These are phyloP conservation scores for Crambe crambe DNA, from an alignment of 37 sponge, comb jelly and placozoan species.

Conservation along the genomic window DNA sequence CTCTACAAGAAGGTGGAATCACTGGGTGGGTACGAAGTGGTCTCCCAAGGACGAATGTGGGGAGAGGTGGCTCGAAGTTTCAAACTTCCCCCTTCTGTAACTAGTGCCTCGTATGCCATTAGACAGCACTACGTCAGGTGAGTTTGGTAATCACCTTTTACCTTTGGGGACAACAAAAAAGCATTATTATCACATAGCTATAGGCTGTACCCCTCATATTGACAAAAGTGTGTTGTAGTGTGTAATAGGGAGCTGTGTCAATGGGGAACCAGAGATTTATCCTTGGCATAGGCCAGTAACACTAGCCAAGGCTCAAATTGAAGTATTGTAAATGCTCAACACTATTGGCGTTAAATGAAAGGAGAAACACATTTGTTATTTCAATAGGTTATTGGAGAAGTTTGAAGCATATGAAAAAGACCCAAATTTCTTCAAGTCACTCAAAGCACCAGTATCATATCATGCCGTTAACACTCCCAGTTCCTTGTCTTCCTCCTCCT, in stretches of 20 bases:
- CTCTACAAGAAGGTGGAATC: slow-evolving; percentile 56
- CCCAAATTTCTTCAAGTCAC: not conserved
- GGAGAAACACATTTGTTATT: too few relatives aligned
- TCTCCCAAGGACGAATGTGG: slow-evolving; percentile 45
- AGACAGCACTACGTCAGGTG: slow-evolving; percentile 64
- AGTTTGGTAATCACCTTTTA: slow-evolving; percentile 4
- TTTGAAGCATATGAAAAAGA: slow-evolving; percentile 49
- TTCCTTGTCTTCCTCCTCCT: slow-evolving; percentile 20
- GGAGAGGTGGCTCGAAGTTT: slow-evolving; percentile 67
- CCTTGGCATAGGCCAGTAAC: too few relatives aligned
- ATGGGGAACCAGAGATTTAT: too few relatives aligned
- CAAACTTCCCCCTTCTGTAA: slow-evolving; percentile 52
- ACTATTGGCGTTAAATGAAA: too few relatives aligned
- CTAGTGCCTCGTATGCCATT: slow-evolving; percentile 64
- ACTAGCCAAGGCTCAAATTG: too few relatives aligned
- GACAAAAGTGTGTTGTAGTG: too few relatives aligned
- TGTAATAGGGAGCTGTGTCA: too few relatives aligned
- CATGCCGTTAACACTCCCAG: not conserved
- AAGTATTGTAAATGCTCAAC: too few relatives aligned
- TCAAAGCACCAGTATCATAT: too few relatives aligned
- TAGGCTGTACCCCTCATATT: not conserved
- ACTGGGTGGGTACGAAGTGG: slow-evolving; percentile 53
- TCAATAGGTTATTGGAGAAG: slow-evolving; percentile 47
- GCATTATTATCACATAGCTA: not conserved
- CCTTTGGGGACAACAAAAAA: too few relatives aligned